Percentiles rank a stretch among this genome's conserved stretches.
phyloP scores from a whole-genome alignment of 2,113 vertebrate genomes.

The Kryptolebias marmoratus region DNA sequence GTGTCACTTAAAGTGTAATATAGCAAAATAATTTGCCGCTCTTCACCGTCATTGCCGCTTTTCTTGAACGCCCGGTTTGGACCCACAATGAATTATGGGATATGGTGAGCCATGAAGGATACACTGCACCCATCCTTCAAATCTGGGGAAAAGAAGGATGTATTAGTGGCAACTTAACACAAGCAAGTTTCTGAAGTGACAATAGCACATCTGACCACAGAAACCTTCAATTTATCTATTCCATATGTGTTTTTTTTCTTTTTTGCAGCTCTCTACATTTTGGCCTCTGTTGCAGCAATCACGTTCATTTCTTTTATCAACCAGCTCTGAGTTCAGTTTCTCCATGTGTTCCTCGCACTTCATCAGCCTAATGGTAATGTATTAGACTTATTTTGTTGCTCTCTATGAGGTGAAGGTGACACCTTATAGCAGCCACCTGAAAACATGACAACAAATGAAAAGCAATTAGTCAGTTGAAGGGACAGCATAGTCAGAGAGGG shows the following conservation, averaged over 20 bases:
- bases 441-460: conserved; percentile 81
- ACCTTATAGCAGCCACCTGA: conserved; percentile 35
- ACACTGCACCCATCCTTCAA: too few relatives aligned
- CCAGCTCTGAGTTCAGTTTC: conserved; percentile 12
- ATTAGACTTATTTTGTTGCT: conserved; percentile 29
- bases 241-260: conserved; percentile 64
- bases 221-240: conserved; percentile 63
- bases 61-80: too few relatives aligned
- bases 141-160: background rate
- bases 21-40: too few relatives aligned
- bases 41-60: too few relatives aligned
- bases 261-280: conserved; percentile 10
- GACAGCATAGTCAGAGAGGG: conserved; percentile 29
- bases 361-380: conserved; percentile 45
- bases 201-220: conserved; percentile 57
- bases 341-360: conserved; percentile 38
- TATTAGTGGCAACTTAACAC: conserved; percentile 52
- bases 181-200: conserved; percentile 59
- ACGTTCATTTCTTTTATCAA: conserved; percentile 40
- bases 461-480: conserved; percentile 81
- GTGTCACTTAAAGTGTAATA: too few relatives aligned
- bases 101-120: too few relatives aligned
- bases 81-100: too few relatives aligned
- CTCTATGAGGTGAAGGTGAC: conserved; percentile 19
- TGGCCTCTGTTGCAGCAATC: conserved; percentile 8